Base-by-base conservation (phyloP, 2,888 invertebrate genomes). In the Trachelus troglodyta region DNA sequence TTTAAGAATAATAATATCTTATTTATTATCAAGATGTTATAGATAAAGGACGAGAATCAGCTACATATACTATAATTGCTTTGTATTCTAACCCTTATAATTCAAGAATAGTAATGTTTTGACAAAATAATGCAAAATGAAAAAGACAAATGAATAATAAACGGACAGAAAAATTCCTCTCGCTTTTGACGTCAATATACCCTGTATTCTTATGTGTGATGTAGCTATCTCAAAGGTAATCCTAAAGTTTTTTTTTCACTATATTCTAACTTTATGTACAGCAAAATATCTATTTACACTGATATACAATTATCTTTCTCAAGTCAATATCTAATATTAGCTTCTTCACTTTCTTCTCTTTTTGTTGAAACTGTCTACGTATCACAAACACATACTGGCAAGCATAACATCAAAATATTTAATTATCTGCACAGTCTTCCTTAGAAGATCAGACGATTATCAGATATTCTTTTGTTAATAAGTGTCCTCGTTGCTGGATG, bases 401-500 rank as follows among this genome's bases (percentile, higher is more conserved):
- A 15, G 9, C 23, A 56, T 23, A 9, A 9, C 1, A 23, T 6
- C 15, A 0, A 56, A 56, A 56, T 56, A 56, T 56, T 23, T 56
- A 56, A 56, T 23, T 56, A 23, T 23, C 56, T 56, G 56, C 56
- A 56, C 2, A 23, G 23, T 23, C 56, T 56, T 56, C 15, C 56
- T 23, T 15, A 56, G 56, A 56, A 9, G 56, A 56, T 6, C 56
- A 23, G 6, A 56, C 9, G 9, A 56, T 56, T 56, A 9, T 56
- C 9, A 23, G 9, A 56, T 2, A 56, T 23, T 23, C 56, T 23
- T 23, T 23, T 56, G 2, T 73, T 69, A 77, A 40, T 69, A 15
- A 31, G 77, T 73, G 12, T 77, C 77, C 37, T 77, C 77, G n/a
- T 77, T 77, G 69, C 77, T 75, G 35, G 74, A 75, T 69, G 40